phyloP scores from a whole-genome alignment of 2,888 invertebrate genomes.

The Myopa tessellatipennis region DNA sequence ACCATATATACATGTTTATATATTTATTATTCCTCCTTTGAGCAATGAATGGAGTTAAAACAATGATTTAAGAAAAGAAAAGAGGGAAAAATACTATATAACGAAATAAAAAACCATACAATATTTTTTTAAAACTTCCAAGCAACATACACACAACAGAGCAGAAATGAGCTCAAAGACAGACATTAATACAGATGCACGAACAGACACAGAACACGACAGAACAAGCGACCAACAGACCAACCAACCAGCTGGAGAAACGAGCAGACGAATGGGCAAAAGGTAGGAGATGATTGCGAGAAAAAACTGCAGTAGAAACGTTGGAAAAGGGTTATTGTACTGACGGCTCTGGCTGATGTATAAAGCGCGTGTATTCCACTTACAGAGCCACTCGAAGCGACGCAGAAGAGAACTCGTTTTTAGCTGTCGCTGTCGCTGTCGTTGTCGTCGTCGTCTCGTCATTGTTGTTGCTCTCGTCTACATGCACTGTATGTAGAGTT shows the following conservation, averaged over 20 bases:
- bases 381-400: slow-evolving; percentile 6
- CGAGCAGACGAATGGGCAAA: not conserved
- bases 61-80: too few species aligned
- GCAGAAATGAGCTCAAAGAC: too few species aligned
- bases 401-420: slow-evolving; percentile 33
- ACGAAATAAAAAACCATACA: too few species aligned
- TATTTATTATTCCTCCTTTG: too few species aligned
- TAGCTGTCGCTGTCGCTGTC: not conserved
- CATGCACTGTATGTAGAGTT: not conserved
- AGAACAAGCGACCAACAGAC: too few species aligned
- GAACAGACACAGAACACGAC: too few species aligned
- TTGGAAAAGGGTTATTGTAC: slow-evolving; percentile 33
- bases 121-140: too few species aligned
- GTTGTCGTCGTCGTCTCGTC: not conserved
- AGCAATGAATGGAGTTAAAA: too few species aligned
- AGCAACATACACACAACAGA: too few species aligned
- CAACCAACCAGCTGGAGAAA: not conserved
- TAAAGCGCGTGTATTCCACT: slow-evolving; percentile 28
- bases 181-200: too few species aligned
- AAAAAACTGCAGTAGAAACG: not conserved
- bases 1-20: too few species aligned
- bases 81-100: too few species aligned
- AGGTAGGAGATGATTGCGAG: not conserved
- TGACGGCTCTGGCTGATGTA: not conserved
- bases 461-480: not conserved